Base-by-base conservation (phyloP, 2,888 invertebrate species). In the Anthoptus insignis region DNA sequence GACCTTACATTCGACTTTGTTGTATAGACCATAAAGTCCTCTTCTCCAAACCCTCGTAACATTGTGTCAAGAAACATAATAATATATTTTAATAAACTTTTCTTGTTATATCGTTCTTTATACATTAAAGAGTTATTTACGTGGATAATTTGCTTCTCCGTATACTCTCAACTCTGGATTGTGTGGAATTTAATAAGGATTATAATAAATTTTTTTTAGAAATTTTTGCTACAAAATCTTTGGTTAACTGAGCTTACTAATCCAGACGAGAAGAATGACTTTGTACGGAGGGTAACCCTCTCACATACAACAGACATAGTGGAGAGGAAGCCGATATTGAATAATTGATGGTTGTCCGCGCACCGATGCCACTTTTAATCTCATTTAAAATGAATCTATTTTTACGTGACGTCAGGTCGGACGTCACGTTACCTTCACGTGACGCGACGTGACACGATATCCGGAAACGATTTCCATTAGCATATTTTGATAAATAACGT, bases 81-180 rank as follows among this genome's bases (percentile, higher is more conserved):
- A n/a, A n/a, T n/a, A n/a, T n/a, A n/a, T n/a, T n/a, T n/a, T n/a
- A n/a, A n/a, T n/a, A n/a, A n/a, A n/a, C n/a, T n/a, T n/a, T n/a
- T n/a, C n/a, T n/a, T n/a, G n/a, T n/a, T n/a, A n/a, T n/a, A n/a
- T n/a, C n/a, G n/a, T n/a, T n/a, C n/a, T n/a, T n/a, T n/a, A n/a
- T n/a, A n/a, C n/a, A n/a, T 82, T 81, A 80, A 86, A 84, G 82
- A 86, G 88, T 89, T 86, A 86, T 27, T 89, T 81, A 86, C 82
- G 76, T 76, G 78, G 76, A 83, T 86, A 85, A 87, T 88, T 88
- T 87, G 81, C 82, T 82, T 83, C 75, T 76, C 78, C 71, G 76
- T 76, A 79, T 82, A 81, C 80, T 82, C 77, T 77, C 66, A n/a
- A n/a, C n/a, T n/a, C n/a, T n/a, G n/a, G n/a, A n/a, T n/a, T n/a